These are phyloP conservation scores for Folsomia candida DNA, from an alignment of 2,888 invertebrate genomes.

Conservation along the genomic window DNA sequence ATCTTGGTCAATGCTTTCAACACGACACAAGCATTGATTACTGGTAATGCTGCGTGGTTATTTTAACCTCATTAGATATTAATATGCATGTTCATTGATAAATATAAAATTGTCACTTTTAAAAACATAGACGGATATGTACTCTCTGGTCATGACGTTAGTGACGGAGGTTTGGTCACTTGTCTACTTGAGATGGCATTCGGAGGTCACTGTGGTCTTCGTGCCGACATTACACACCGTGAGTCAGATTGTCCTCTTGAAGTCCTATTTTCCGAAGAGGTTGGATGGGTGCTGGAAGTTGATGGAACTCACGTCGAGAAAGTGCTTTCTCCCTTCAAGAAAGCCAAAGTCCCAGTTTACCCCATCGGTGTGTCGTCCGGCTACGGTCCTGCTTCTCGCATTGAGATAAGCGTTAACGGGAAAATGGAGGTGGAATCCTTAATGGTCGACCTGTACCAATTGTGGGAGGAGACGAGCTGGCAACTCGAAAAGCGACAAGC, in stretches of 20 bases:
- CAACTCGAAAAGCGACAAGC: slow-evolving; percentile 82
- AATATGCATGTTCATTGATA: background rate
- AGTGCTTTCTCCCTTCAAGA: slow-evolving; percentile 64
- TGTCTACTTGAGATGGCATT: slow-evolving; percentile 95
- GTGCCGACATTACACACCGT: slow-evolving; percentile 63
- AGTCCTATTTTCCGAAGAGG: slow-evolving; percentile 78
- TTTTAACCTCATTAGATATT: background rate
- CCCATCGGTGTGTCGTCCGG: slow-evolving; percentile 67
- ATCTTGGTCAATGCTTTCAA: slow-evolving; percentile 73
- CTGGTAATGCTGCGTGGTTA: slow-evolving; percentile 58
- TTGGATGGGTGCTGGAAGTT: slow-evolving; percentile 81
- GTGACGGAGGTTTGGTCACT: slow-evolving; percentile 91
- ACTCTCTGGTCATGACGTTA: slow-evolving; percentile 88
- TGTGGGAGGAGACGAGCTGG: slow-evolving; percentile 96
- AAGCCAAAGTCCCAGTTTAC: slow-evolving; percentile 63
- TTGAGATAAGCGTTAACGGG: slow-evolving; percentile 63
- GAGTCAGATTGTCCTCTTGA: slow-evolving; percentile 60
- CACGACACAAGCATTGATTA: slow-evolving; percentile 78
- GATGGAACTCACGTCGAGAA: slow-evolving; percentile 59
- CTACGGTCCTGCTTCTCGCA: slow-evolving; percentile 66
- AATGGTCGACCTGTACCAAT: slow-evolving; percentile 68
- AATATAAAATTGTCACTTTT: background rate
- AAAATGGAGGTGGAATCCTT: slow-evolving; percentile 63
- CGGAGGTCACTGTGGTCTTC: slow-evolving; percentile 79
- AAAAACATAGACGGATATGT: slow-evolving; percentile 62